Conservation (phyloP, 2,888 invertebrate genomes). For the Pachycephus smyrnensis region DNA sequence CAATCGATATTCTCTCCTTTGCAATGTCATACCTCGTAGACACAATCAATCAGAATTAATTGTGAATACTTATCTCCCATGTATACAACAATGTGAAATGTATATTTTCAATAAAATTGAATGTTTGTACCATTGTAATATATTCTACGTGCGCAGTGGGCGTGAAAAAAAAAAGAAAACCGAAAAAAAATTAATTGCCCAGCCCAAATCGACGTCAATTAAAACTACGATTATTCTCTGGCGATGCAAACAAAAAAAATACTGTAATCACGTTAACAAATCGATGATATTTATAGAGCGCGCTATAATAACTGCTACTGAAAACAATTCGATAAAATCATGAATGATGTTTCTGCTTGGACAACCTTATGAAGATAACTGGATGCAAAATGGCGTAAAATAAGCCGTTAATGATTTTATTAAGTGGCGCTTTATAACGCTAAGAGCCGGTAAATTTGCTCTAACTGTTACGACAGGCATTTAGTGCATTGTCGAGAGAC, state of each 20-base stretch:
- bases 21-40: no score
- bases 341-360: background rate
- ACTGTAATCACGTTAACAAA: no score
- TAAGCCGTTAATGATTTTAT: conserved; percentile 41
- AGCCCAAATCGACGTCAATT: no score
- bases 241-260: no score
- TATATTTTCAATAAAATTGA: conserved; percentile 52
- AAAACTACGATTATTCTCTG: no score
- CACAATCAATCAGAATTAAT: no score
- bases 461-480: conserved; percentile 32
- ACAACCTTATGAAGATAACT: conserved; percentile 32
- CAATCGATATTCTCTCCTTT: no score
- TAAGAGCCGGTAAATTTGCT: conserved; percentile 33
- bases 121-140: conserved; percentile 38
- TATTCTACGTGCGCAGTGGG: background rate
- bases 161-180: conserved; percentile 1
- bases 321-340: background rate
- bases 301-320: no score
- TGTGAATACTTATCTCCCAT: background rate
- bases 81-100: conserved; percentile 33
- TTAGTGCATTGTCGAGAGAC: conserved; percentile 26
- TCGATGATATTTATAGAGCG: no score
- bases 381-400: conserved; percentile 42
- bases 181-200: background rate
- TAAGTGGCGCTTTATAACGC: conserved; percentile 34